Evolutionary conservation across 1,140 invertebrate genomes (phyloP), one percentile per base, ranked within the genome.

Genomic region (Nasonia longicornis): DNA sequence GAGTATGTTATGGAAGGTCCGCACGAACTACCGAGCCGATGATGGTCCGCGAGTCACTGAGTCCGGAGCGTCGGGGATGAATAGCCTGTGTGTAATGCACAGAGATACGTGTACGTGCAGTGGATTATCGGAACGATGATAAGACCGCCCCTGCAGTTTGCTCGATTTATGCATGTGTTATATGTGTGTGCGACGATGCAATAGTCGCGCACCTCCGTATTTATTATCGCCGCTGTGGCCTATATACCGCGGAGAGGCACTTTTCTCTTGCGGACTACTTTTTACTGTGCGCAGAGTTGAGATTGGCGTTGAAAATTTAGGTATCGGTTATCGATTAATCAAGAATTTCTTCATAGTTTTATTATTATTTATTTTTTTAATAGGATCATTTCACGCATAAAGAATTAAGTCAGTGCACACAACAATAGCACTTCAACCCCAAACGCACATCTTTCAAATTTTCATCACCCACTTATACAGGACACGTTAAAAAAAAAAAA

Each of bases 61-160:
- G 26, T 26, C 85, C 87, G 48, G 87, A 86, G 86, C 85, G 82
- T 86, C 83, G 84, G 84, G 85, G 81, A 87, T 88, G 52, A 58
- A 58, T 58, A n/a, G 52, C 20, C 16, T 52, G 2, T 20, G 12
- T 52, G 12, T 52, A 52, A 52, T 20, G 10, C 10, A 16, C 45
- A 3, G 3, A 52, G 7, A 52, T 52, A 16, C 48, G 86, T 86
- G 88, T 89, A 89, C 88, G 31, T 69, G 88, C 82, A 84, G 87
- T 85, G 86, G 84, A 87, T 58, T 89, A 89, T 89, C 88, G 86
- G 84, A 87, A 83, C 22, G 45, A 69, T 87, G 89, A 89, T 89
- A 89, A 89, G 84, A 83, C 82, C 84, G 85, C 84, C 86, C 84
- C 84, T 87, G 84, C 52, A 58, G 20, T 20, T 14, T 20, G 6